Base-by-base conservation (phyloP, 2,888 invertebrate species). In the Anodontia alba region DNA sequence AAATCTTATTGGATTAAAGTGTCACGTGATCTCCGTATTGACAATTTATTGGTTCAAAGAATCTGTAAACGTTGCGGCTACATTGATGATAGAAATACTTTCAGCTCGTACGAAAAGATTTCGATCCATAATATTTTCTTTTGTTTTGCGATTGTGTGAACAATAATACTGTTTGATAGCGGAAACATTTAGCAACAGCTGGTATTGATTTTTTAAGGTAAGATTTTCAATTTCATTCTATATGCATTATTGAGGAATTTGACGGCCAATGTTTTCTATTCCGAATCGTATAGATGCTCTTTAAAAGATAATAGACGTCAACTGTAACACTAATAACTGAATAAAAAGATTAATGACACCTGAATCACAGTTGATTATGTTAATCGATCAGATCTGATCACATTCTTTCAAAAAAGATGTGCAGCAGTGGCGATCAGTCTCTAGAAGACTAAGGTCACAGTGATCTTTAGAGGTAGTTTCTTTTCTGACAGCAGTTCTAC, bases 1-100 rank as follows among this genome's bases (percentile, higher is more conserved):
- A 70, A 73, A 74, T 46, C 76, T 81, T 66, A 87, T 87, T 87
- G 84, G 87, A 10, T 73, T 20, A 69, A 36, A 20, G 5, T 54
- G 69, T 67, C 82, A 84, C 75, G 76, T 85, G 87, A 62, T 33
- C 23, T 15, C 33, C 69, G 76, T 71, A 38, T 36, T 49, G 31
- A 12, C 23, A 29, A 78, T 49, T 78, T 42, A 84, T 81, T 84
- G 86, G 84, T 23, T 73, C 29, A 42, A 31, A 57, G 17, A 51
- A 66, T 29, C 42, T 69, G 42, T 43, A 43, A 43, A 8, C 69
- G 17, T 8, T 26, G 12, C 15, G 42, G 15, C 46, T 1, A 62
- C 62, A 15, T 17, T 3, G 62, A 33, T 7, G 33, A 57, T 8
- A 23, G 62, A 2, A 10, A 62, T 29, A 29, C 12, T 29, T 31